Evolutionary conservation across 1,140 invertebrate species (phyloP).

Genomic region (Drosophila malerkotliana): DNA sequence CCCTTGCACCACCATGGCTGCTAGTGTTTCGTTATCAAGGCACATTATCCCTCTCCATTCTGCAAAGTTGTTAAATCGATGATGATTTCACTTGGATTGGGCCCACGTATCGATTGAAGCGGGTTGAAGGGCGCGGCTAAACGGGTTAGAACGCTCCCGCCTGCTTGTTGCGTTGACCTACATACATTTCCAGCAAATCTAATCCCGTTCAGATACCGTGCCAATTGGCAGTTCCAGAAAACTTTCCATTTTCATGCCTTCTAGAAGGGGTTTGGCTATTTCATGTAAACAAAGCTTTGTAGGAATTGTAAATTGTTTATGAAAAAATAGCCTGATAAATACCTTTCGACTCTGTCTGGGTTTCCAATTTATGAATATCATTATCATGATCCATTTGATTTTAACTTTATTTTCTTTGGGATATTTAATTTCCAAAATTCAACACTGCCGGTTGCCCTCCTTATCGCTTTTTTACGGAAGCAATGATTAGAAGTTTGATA

Average conservation of each 20-base stretch:
- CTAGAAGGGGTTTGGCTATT: neutral
- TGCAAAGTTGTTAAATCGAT: conserved; percentile 65
- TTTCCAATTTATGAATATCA: neutral
- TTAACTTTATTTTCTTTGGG: neutral
- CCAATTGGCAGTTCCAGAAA: conserved; percentile 33
- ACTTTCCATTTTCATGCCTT: neutral
- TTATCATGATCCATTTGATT: no score
- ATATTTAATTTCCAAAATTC: neutral
- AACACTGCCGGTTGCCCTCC: neutral
- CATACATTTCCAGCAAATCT: conserved; percentile 45
- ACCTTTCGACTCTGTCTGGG: neutral
- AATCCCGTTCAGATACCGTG: conserved; percentile 22
- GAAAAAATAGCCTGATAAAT: neutral
- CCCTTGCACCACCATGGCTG: neutral
- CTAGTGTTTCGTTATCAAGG: neutral
- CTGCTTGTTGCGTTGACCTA: conserved; percentile 60
- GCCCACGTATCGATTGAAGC: conserved; percentile 59
- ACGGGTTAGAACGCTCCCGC: conserved; percentile 6
- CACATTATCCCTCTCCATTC: conserved; percentile 8
- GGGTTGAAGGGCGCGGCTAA: conserved; percentile 67
- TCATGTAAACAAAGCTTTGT: neutral
- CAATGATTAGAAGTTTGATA: neutral
- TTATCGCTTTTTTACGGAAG: neutral
- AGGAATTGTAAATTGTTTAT: neutral
- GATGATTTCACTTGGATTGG: conserved; percentile 59